Evolutionary conservation across 2,797 vertebrate genomes (phyloP), one percentile per base, ranked within the genome.

Genomic region (Hephaestus fuliginosus): DNA sequence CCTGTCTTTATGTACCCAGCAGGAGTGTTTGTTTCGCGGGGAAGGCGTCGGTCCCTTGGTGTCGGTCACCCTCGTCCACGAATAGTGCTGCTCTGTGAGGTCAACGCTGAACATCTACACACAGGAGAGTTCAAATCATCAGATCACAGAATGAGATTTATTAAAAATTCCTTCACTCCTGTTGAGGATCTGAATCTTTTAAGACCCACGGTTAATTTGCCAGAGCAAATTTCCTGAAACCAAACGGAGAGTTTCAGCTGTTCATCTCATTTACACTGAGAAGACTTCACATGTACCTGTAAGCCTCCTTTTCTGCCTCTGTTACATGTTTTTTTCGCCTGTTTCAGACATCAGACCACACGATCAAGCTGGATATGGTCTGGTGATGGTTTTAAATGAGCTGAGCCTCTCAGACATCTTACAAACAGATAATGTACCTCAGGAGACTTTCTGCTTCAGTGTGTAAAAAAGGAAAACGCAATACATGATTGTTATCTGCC

Each of bases 21-120:
- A 97, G 87, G 97, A 96, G 90, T 99, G 97, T 84, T 97, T 97
- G 94, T 96, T 96, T 69, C 98, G 96, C 14, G 98, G 97, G 2
- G 98, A 98, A 11, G 98, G 98, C 17, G 96, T 95, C 1, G 93
- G 92, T 79, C 97, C 98, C 79, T 92, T 93, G 76, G 94, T 91
- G 83, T 94, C 91, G 0, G 90, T 95, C 76, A 98, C 81, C 88
- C 94, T 96, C 92, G 89, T 96, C 97, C 98, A 99, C 28, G 89
- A 82, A 81, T 90, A 97, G 74, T 85, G 84, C 84, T 86, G 93
- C 74, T 95, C 94, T 62, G 89, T 93, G 74, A 99, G 91, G 86
- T 98, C 96, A 74, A 98, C 94, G 41, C 95, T 96, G 93, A 96
- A 99, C 82, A 99, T 95, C 98, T 99, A 22, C 56, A 80, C 4